These are phyloP conservation scores for Alitta virens DNA, from an alignment of 2,888 invertebrate genomes.

Conservation along the genomic window DNA sequence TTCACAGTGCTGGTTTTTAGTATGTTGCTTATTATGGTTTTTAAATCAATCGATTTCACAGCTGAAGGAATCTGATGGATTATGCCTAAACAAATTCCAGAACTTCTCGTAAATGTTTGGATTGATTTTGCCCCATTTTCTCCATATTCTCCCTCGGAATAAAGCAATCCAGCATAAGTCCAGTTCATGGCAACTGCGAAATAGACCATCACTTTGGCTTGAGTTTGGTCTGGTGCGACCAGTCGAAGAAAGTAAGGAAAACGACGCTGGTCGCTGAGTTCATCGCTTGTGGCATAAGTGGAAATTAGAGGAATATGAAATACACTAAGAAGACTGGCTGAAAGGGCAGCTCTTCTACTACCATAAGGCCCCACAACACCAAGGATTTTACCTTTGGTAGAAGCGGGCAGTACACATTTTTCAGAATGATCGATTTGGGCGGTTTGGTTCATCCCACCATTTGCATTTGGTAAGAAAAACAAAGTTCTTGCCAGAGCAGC, in stretches of 20 bases:
- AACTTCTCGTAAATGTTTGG: not conserved
- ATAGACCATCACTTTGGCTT: not conserved
- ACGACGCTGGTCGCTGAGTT: constrained; percentile 10
- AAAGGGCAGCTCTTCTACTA: constrained; percentile 2
- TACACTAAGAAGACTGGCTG: not conserved
- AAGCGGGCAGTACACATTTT: not conserved
- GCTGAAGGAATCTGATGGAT: not conserved
- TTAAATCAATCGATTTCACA: not conserved
- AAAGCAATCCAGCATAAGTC: not conserved
- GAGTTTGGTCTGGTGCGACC: constrained; percentile 12
- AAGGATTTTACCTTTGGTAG: not conserved
- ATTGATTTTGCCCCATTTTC: not conserved
- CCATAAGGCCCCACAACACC: constrained; percentile 8
- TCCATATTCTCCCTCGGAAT: not conserved
- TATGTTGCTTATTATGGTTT: not conserved
- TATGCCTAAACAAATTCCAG: not conserved
- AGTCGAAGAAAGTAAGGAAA: constrained; percentile 11
- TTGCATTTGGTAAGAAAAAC: not conserved
- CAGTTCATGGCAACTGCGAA: not conserved
- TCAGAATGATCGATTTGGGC: too few relatives aligned
- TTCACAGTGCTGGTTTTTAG: not conserved
- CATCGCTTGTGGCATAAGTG: constrained; percentile 8
- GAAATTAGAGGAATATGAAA: constrained; percentile 8
- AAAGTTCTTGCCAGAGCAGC: not conserved
- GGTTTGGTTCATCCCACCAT: not conserved